Conservation (phyloP, 2,113 vertebrate species). For the Prionailurus viverrinus region DNA sequence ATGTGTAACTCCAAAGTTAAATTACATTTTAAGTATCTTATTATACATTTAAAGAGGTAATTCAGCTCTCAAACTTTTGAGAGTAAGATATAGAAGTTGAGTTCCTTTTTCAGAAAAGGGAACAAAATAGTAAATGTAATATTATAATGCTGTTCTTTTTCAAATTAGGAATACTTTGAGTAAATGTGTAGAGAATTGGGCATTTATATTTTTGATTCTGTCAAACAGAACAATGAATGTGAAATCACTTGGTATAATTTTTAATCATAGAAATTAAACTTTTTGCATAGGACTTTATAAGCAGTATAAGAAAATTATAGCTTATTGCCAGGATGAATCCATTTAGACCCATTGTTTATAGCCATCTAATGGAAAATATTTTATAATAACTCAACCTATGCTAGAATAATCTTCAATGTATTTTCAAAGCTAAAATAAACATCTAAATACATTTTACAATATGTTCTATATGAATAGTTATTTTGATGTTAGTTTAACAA, state of each 20-base stretch:
- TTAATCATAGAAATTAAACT: not conserved
- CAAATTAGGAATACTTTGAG: not conserved
- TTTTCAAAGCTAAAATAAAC: slow-evolving; percentile 42
- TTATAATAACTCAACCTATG: not conserved
- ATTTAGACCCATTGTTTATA: not conserved
- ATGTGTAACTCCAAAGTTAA: not conserved
- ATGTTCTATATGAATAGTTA: not conserved
- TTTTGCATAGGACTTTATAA: not conserved
- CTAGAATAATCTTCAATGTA: not conserved
- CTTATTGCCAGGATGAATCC: not conserved
- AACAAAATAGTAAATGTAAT: not conserved
- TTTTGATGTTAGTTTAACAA: slow-evolving; percentile 50
- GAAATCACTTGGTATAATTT: slow-evolving; percentile 29
- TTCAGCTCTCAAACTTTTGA: not conserved
- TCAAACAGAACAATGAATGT: not conserved
- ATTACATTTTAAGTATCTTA: not conserved
- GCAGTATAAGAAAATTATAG: not conserved
- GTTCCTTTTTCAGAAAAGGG: not conserved
- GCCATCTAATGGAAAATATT: not conserved
- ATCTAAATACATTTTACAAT: slow-evolving; percentile 37
- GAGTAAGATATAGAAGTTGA: not conserved
- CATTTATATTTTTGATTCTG: not conserved
- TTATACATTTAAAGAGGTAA: not conserved
- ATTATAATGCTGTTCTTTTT: not conserved
- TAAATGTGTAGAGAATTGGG: not conserved